Evolutionary conservation across 2,888 invertebrate genomes (phyloP), one percentile per base, ranked within the genome.

Genomic region (Cotesia congregata): DNA sequence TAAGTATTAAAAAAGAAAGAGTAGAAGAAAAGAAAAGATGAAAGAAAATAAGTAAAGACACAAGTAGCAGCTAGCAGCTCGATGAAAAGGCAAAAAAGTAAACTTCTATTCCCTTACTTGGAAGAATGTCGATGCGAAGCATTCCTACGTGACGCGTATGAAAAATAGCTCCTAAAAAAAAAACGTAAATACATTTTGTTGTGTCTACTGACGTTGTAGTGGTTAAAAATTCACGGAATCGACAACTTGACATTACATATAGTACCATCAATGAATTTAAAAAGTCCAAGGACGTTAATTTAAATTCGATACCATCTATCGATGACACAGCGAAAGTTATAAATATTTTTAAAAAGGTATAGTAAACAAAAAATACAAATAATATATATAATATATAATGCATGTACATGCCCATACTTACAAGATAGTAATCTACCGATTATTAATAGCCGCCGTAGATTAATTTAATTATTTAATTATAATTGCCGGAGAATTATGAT

Each of bases 51-150:
- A 50, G 50, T 50, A 41, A 68, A 68, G 68, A 68, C 50, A 9
- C 68, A 41, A 59, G 59, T 70, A 30, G 39, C 71, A 40, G 20
- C 20, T 20, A 76, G 38, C 67, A 72, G 20, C 3, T 30, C 30
- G 30, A 62, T 38, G 20, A 67, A 20, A 40, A 74, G 39, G 40
- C 65, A 65, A 39, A 67, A 62, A 61, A 20, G 61, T 61, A 73
- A 30, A 20, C 20, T 68, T 65, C 67, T 74, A 74, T 39, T 67
- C 67, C 70, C 68, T 76, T 80, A 79, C 80, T 72, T 78, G 74
- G 77, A 81, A 80, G 79, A 76, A 78, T 78, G 79, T 79, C 80
- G 77, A 77, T 74, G 17, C 80, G 77, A 77, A 74, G 17, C 61
- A 78, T 77, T 74, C 59, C 74, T 76, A 79, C 80, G 81, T 80